Evolutionary conservation across 2,888 invertebrate genomes (phyloP).

Genomic region (Heliconius ismenius): DNA sequence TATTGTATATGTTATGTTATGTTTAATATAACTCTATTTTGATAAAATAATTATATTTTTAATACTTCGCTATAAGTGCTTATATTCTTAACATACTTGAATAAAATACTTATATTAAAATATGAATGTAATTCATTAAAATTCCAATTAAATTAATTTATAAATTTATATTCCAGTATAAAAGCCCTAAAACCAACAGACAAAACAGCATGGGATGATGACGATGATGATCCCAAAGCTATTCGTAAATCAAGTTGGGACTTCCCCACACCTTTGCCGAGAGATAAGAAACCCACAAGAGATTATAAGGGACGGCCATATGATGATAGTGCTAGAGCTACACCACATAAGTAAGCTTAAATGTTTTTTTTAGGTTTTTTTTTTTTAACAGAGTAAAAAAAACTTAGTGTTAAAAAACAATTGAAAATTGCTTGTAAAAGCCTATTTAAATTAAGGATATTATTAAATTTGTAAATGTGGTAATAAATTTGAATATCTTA

Average conservation of each 20-base stretch:
- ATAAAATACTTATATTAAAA: too few relatives aligned
- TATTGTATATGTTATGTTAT: too few relatives aligned
- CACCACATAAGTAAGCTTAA: constrained; percentile 87
- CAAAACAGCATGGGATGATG: constrained; percentile 88
- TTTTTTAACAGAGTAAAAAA: too few relatives aligned
- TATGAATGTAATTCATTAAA: too few relatives aligned
- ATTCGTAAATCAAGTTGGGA: constrained; percentile 93
- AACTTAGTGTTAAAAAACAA: not conserved
- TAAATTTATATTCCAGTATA: constrained; percentile 55
- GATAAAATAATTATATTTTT: too few relatives aligned
- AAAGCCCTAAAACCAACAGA: constrained; percentile 81
- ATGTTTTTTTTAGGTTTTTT: not conserved
- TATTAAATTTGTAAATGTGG: not conserved
- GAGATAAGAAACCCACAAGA: constrained; percentile 64
- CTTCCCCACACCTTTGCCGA: constrained; percentile 90
- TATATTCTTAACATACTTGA: too few relatives aligned
- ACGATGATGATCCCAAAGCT: constrained; percentile 87
- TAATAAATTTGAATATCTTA: too few relatives aligned
- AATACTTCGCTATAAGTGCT: too few relatives aligned
- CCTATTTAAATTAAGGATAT: not conserved
- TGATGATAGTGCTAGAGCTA: constrained; percentile 89
- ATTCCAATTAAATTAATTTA: not conserved
- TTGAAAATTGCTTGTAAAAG: not conserved
- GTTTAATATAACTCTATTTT: too few relatives aligned
- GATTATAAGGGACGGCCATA: constrained; percentile 74